Conservation (phyloP, 2,797 vertebrate species). For the Pangasius larnaudii region DNA sequence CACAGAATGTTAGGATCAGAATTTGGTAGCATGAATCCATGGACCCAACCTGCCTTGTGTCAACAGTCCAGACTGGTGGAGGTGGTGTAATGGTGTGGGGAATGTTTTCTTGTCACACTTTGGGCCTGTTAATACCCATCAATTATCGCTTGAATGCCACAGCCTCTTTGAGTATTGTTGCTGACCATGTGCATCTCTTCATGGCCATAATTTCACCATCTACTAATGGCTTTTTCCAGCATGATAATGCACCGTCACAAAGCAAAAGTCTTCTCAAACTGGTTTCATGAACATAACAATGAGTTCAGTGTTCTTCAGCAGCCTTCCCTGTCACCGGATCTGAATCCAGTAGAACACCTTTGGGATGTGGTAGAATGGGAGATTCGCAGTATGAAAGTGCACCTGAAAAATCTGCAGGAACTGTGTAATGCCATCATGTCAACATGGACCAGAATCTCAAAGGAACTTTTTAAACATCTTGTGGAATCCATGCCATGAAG, state of each 20-base stretch:
- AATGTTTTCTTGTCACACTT: too few relatives aligned
- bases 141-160: not conserved
- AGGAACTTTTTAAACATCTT: not conserved
- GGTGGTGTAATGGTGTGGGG: too few relatives aligned
- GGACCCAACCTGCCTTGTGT: too few relatives aligned
- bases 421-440: not conserved
- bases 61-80: too few relatives aligned
- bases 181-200: not conserved
- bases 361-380: not conserved
- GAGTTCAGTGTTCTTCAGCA: not conserved
- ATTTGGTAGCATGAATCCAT: too few relatives aligned
- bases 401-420: not conserved
- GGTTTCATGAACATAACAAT: not conserved
- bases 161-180: not conserved
- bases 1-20: too few relatives aligned
- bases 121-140: not conserved
- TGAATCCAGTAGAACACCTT: not conserved
- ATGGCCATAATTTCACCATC: not conserved
- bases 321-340: not conserved
- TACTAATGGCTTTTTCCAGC: not conserved
- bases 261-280: not conserved
- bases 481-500: not conserved
- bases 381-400: not conserved
- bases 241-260: not conserved
- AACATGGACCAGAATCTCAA: not conserved